Evolutionary conservation across 2,888 invertebrate genomes (phyloP).

Genomic region (Drosophila phalerata): DNA sequence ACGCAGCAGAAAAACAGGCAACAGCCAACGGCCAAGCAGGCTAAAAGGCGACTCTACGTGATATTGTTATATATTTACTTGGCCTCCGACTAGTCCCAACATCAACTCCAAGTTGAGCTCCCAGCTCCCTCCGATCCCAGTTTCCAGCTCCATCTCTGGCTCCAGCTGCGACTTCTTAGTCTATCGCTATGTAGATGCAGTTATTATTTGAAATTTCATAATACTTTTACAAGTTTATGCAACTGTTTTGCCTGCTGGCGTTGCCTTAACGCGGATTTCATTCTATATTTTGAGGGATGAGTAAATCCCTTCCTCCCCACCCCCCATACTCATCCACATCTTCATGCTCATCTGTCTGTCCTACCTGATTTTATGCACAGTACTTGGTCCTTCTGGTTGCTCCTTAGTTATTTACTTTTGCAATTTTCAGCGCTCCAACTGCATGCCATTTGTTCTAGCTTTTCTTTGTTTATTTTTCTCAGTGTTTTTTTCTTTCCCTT

Average conservation of each 20-base stretch:
- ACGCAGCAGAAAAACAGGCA: conserved; percentile 23
- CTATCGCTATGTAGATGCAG: conserved; percentile 64
- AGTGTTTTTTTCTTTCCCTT: conserved; percentile 31
- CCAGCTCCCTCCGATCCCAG: not conserved
- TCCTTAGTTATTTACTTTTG: conserved; percentile 72
- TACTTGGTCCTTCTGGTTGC: conserved; percentile 27
- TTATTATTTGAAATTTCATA: conserved; percentile 80
- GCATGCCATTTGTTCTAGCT: conserved; percentile 77
- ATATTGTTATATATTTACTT: conserved; percentile 69
- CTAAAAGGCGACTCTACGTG: conserved; percentile 46
- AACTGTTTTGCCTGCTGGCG: conserved; percentile 58
- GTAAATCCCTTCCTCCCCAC: not conserved
- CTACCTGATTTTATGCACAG: conserved; percentile 24
- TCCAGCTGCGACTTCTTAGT: conserved; percentile 39
- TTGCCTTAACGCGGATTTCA: conserved; percentile 75
- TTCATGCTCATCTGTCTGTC: conserved; percentile 1
- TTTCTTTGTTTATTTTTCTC: conserved; percentile 44
- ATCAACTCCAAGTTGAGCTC: conserved; percentile 19
- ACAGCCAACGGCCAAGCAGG: conserved; percentile 24
- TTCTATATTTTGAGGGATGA: conserved; percentile 47
- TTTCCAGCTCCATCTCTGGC: conserved; percentile 3
- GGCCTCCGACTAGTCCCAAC: conserved; percentile 26
- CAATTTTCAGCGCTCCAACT: conserved; percentile 79
- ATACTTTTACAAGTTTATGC: conserved; percentile 79
- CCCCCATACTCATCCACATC: not conserved